A percentile compares a stretch with the other conserved stretches of the same genome.
These are phyloP conservation scores for Tragelaphus scriptus DNA, from an alignment of 2,113 vertebrate species.

Conservation along the genomic window DNA sequence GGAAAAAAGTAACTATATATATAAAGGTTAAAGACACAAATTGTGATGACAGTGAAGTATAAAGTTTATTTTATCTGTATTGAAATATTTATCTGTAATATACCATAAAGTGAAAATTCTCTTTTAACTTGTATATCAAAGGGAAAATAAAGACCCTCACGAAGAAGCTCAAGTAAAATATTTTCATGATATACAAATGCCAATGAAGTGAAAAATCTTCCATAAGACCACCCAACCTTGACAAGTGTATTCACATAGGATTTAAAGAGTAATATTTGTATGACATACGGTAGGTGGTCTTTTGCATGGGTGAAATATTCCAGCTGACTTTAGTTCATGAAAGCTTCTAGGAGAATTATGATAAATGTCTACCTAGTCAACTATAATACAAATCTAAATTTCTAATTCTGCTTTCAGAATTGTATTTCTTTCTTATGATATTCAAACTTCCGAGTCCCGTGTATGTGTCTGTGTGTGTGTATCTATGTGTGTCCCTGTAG, in stretches of 20 bases:
- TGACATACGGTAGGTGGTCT: constrained; percentile 46
- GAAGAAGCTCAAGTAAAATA: constrained; percentile 52
- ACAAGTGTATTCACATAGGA: constrained; percentile 23
- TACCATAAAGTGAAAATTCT: constrained; percentile 34
- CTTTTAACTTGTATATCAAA: constrained; percentile 61
- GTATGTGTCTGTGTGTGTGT: neutral
- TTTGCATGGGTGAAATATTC: constrained; percentile 48
- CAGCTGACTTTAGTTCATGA: constrained; percentile 17
- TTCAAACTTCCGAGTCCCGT: neutral
- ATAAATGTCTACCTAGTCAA: neutral
- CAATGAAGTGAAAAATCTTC: constrained; percentile 47
- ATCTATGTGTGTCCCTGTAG: neutral
- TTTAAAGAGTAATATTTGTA: constrained; percentile 36
- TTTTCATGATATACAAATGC: constrained; percentile 53
- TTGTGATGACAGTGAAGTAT: constrained; percentile 16
- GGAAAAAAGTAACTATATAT: neutral
- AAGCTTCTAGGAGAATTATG: neutral
- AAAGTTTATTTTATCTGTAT: constrained; percentile 48
- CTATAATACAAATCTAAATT: neutral
- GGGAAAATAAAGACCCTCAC: constrained; percentile 33
- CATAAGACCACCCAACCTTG: constrained; percentile 57
- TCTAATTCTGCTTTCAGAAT: neutral
- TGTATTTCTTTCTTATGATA: neutral
- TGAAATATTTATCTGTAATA: constrained; percentile 56
- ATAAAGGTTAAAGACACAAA: constrained; percentile 4